Percentiles rank a stretch among this genome's conserved stretches.
phyloP scores from a whole-genome alignment of 2,888 invertebrate species.

The Carpatolechia fugitivella region DNA sequence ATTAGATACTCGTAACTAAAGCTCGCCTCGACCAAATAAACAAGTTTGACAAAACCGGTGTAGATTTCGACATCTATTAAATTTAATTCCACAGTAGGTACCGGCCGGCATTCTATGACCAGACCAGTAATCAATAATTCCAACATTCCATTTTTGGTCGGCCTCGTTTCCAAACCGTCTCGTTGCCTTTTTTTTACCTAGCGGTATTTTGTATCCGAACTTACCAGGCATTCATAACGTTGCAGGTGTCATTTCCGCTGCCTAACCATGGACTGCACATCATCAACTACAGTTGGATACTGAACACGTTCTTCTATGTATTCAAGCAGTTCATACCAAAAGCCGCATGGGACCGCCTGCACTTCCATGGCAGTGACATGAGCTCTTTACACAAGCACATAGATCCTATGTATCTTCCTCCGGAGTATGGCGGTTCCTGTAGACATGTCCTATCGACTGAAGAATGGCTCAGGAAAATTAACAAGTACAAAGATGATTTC shows the following conservation, averaged over 20 bases:
- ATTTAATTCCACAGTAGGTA: too few relatives aligned
- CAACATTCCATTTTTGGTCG: too few relatives aligned
- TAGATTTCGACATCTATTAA: too few relatives aligned
- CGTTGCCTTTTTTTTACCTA: constrained; percentile 13
- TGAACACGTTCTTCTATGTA: constrained; percentile 85
- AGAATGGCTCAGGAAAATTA: constrained; percentile 81
- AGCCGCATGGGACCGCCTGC: constrained; percentile 77
- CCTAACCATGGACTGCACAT: constrained; percentile 86
- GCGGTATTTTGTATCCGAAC: constrained; percentile 9
- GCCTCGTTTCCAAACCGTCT: not conserved
- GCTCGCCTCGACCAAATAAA: too few relatives aligned
- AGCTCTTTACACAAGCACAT: constrained; percentile 59
- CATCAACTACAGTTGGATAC: constrained; percentile 88
- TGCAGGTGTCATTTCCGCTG: constrained; percentile 85
- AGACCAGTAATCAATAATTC: too few relatives aligned
- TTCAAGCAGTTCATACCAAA: constrained; percentile 87
- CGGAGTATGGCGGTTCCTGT: constrained; percentile 70
- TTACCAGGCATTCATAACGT: constrained; percentile 24
- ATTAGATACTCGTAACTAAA: too few relatives aligned
- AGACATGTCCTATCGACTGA: constrained; percentile 76
- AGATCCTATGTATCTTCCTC: constrained; percentile 56
- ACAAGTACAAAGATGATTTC: constrained; percentile 69
- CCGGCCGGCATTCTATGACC: too few relatives aligned
- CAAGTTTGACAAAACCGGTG: too few relatives aligned
- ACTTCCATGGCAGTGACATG: constrained; percentile 65